Percentiles rank a stretch among this genome's conserved stretches.
These are phyloP conservation scores for Polypedilum pembai DNA, from an alignment of 1,140 invertebrate species.

Conservation along the genomic window DNA sequence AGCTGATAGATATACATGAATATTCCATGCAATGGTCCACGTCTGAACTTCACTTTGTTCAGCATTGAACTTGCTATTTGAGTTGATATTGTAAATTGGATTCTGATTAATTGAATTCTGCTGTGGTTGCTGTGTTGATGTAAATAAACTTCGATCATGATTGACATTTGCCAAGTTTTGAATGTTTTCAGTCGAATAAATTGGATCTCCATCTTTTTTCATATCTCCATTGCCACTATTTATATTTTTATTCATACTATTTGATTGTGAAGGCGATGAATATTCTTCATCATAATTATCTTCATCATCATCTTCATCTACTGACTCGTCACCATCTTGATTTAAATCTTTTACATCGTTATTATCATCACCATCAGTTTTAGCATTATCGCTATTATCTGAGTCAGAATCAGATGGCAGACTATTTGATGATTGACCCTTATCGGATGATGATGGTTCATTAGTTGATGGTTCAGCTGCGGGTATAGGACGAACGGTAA, in stretches of 20 bases:
- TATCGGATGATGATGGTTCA: constrained; percentile 5
- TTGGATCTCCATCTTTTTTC: constrained; percentile 29
- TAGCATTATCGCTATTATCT: constrained; percentile 29
- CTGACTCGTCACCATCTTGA: constrained; percentile 14
- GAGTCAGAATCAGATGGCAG: constrained; percentile 29
- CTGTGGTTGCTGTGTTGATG: not conserved
- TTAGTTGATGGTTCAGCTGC: constrained; percentile 22
- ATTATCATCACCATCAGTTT: constrained; percentile 2
- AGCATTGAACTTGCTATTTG: constrained; percentile 4
- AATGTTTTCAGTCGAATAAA: constrained; percentile 44
- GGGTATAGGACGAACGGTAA: constrained; percentile 49
- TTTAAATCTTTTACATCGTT: constrained; percentile 22
- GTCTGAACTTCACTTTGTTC: constrained; percentile 44
- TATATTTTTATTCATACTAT: constrained; percentile 32
- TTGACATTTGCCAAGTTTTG: constrained; percentile 47
- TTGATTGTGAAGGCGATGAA: constrained; percentile 34
- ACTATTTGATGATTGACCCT: not conserved
- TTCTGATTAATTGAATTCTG: constrained; percentile 21
- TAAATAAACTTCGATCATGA: constrained; percentile 36
- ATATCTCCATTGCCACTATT: constrained; percentile 28
- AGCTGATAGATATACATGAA: constrained; percentile 79
- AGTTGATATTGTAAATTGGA: constrained; percentile 20
- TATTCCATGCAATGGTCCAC: constrained; percentile 77
- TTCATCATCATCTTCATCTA: constrained; percentile 25
- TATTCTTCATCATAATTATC: not conserved